phyloP scores from a whole-genome alignment of 2,113 vertebrate genomes.

The Brienomyrus brachyistius region DNA sequence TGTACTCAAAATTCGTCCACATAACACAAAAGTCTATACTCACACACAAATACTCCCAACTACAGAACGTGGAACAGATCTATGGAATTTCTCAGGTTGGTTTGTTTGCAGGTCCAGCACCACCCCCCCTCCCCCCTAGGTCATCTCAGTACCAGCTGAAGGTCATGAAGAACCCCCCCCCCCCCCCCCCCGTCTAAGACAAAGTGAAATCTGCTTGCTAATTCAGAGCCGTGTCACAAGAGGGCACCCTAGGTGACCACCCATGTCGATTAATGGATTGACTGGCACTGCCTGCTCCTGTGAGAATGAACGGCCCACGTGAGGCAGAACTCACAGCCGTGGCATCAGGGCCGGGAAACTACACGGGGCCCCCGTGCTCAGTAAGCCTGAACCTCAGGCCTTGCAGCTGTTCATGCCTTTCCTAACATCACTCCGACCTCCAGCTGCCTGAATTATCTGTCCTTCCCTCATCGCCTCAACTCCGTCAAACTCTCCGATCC shows the following conservation, averaged over 20 bases:
- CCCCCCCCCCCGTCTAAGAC: neutral
- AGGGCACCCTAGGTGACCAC: neutral
- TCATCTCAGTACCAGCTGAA: neutral
- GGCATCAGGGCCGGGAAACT: neutral
- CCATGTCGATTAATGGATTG: neutral
- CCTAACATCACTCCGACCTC: neutral
- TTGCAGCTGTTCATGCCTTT: neutral
- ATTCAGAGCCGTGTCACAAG: no score
- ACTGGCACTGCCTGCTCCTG: neutral
- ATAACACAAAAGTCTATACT: neutral
- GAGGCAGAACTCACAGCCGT: neutral
- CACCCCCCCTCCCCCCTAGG: neutral
- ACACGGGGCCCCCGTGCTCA: neutral
- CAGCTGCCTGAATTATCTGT: neutral
- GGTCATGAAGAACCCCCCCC: neutral
- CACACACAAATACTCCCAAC: neutral
- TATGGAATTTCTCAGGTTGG: neutral
- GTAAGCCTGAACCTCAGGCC: neutral
- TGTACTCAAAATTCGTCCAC: neutral
- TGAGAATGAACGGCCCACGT: neutral
- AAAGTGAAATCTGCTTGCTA: neutral
- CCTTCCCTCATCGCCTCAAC: neutral
- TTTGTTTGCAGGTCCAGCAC: neutral
- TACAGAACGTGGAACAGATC: neutral
- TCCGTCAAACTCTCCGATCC: neutral